Base-by-base conservation (phyloP, 1,140 invertebrate species). In the Triops cancriformis region DNA sequence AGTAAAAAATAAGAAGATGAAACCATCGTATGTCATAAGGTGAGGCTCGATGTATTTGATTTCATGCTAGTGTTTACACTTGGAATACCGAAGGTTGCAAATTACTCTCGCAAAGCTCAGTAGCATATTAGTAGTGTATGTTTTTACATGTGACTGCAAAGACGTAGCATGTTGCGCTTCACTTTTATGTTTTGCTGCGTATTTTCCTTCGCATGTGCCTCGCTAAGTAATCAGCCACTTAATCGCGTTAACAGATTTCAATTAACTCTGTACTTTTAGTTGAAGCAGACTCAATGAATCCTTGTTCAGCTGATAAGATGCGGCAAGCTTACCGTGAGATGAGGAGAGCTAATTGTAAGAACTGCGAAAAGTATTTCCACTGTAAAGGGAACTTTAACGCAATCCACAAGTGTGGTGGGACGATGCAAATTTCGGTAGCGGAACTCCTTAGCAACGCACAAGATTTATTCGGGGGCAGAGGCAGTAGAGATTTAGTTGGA, bases 341-440 rank as follows among this genome's bases (percentile, higher is more conserved):
- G 75, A 74, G 41, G 45, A 45, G 7, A 37, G 75, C 75, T 7
- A 76, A 76, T 76, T 76, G 75, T 26, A 41, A 45, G 45, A 76
- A 76, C 27, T 76, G 75, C 42, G 75, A 76, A 10, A 41, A 27
- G 28, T 76, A 76, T 64, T 76, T 76, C 45, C 75, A 76, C 26
- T 76, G 75, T 26, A 45, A 43, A 41, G 75, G 75, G 73, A 76
- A 76, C 75, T 76, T 45, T 28, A 28, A 51, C 18, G 75, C 75
- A 14, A 37, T 76, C n/a, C n/a, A 72, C 6, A 26, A 26, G 7
- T 76, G 75, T n/a, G 26, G 43, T 9, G 75, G 75, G 18, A 41
- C 18, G 10, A 14, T 76, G 23, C n/a, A 27, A 26, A 31, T 41
- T 10, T 45, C 75, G n/a, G 41, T 37, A 31, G 75, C 75, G 7